Conservation (phyloP, 2,113 vertebrate species). For the Cromileptes altivelis region DNA sequence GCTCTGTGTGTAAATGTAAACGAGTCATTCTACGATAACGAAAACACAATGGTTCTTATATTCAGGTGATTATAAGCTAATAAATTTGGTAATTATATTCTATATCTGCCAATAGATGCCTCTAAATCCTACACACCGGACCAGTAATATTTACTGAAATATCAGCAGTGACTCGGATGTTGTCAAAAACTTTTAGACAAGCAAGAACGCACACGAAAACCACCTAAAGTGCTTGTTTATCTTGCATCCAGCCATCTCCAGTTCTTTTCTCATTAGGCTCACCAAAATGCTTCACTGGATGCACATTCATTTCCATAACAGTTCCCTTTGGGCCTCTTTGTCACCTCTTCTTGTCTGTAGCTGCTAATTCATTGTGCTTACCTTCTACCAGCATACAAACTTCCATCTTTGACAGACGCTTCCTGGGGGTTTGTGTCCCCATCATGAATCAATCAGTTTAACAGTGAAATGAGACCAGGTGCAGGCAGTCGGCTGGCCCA, state of each 20-base stretch:
- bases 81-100: no score
- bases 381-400: conserved; percentile 25
- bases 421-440: conserved; percentile 32
- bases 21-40: rapidly evolving
- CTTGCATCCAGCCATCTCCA: conserved; percentile 29
- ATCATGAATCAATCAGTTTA: conserved; percentile 65
- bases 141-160: not conserved
- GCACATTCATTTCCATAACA: conserved; percentile 59
- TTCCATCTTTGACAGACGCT: conserved; percentile 20
- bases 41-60: no score
- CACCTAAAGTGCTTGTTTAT: conserved; percentile 11
- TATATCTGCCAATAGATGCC: no score
- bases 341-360: conserved; percentile 51
- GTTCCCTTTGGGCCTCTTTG: conserved; percentile 49
- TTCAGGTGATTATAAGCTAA: no score
- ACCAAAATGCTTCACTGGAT: conserved; percentile 27
- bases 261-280: conserved; percentile 54
- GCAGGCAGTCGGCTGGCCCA: conserved; percentile 19
- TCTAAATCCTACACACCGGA: no score
- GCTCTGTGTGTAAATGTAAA: no score
- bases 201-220: conserved; percentile 1
- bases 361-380: conserved; percentile 45
- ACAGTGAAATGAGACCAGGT: conserved; percentile 61
- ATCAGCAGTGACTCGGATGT: not conserved
- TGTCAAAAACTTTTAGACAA: conserved; percentile 10